phyloP scores from a whole-genome alignment of 2,797 vertebrate species.

The Microcaecilia unicolor region DNA sequence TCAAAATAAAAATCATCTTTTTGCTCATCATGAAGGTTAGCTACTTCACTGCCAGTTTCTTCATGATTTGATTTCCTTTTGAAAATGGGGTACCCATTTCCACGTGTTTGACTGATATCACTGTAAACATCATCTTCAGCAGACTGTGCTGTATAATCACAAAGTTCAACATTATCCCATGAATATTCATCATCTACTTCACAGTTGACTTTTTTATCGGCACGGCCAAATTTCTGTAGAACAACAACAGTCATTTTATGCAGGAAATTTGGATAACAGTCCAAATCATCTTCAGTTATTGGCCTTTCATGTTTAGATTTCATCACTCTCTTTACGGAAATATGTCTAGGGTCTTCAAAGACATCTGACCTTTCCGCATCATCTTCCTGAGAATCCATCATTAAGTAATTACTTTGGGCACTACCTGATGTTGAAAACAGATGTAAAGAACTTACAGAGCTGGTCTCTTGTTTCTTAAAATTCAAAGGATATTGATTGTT shows the following conservation, averaged over 20 bases:
- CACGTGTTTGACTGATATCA: slow-evolving; percentile 58
- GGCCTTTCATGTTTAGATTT: slow-evolving; percentile 55
- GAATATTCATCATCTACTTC: slow-evolving; percentile 65
- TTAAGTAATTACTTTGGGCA: slow-evolving; percentile 59
- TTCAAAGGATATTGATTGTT: slow-evolving; percentile 57
- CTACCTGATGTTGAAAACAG: slow-evolving; percentile 59
- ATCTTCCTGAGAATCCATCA: slow-evolving; percentile 50
- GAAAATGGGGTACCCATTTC: slow-evolving; percentile 60
- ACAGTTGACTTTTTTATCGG: slow-evolving; percentile 62
- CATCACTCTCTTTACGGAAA: slow-evolving; percentile 55
- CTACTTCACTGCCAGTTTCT: slow-evolving; percentile 48
- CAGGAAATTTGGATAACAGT: slow-evolving; percentile 72
- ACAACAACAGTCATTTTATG: slow-evolving; percentile 77
- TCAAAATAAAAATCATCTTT: slow-evolving; percentile 70
- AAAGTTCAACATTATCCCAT: slow-evolving; percentile 65
- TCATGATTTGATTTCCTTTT: slow-evolving; percentile 61
- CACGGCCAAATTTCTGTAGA: slow-evolving; percentile 73
- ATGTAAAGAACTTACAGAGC: slow-evolving; percentile 50
- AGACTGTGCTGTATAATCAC: slow-evolving; percentile 64
- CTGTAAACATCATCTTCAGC: slow-evolving; percentile 57
- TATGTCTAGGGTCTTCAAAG: slow-evolving; percentile 51
- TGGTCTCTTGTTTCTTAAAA: slow-evolving; percentile 64
- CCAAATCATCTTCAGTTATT: slow-evolving; percentile 53
- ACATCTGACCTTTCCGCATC: slow-evolving; percentile 46
- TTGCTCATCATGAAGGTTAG: slow-evolving; percentile 55